Evolutionary conservation across 1,140 invertebrate species (phyloP), one percentile per base, ranked within the genome.

Genomic region (Drosophila nikananu): DNA sequence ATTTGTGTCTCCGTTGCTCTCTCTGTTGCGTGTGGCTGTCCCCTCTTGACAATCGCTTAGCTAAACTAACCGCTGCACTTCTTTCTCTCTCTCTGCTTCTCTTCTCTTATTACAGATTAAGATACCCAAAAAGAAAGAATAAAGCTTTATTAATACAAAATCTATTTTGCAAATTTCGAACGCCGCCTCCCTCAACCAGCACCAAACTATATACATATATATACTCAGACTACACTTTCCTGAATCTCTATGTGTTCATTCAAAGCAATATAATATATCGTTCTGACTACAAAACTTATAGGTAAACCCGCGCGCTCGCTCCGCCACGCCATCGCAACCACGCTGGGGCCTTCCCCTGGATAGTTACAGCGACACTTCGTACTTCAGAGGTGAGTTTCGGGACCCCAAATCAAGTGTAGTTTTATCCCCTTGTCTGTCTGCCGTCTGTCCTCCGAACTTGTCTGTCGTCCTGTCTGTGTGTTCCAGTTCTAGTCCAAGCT

Each of bases 231-330:
- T 65, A 70, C 37, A 68, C 66, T 81, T 81, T 73, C 78, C 86
- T 89, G 78, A 89, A 37, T 37, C 84, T 83, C 84, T 75, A 90
- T 90, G 86, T 90, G 86, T 90, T 90, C 86, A 90, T 68, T 81
- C 70, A 72, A 89, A 65, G 58, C 65, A 75, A 83, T 79, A 72
- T 58, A 71, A 77, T 72, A 83, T 90, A 86, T 90, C 80, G 72
- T 86, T 90, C 77, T 90, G 86, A 90, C 79, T 90, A 83, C 84
- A 76, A 72, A 91, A 68, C 80, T 83, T 92, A 62, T 80, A 96
- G 95, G 94, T 96, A 42, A 94, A 95, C 77, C 95, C 96, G 77
- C 94, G 96, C 60, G 95, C 95, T 32, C 94, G 95, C 70, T 96
- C 96, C 42, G 94, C 95, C 65, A 96, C 95, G 48, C 95, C 96